Base-by-base conservation (phyloP, 2,888 invertebrate genomes). In the Hermodice carunculata region DNA sequence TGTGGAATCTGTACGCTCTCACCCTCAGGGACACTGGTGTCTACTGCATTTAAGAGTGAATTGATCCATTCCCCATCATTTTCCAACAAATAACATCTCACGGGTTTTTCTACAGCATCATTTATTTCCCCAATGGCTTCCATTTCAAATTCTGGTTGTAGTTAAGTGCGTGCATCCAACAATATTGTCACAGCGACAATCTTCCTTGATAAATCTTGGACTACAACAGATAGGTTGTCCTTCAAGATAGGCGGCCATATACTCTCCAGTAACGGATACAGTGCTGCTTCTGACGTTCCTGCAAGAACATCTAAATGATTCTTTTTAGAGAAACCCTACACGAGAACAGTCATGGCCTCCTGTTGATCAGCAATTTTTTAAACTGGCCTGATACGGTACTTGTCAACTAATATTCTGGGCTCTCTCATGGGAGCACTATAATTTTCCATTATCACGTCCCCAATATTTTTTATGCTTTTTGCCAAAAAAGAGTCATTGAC, bases 61-160 rank as follows among this genome's bases (percentile, higher is more conserved):
- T 58, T 48, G 3, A 48, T 32, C 63, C 63, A 63, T 5, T 34
- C 24, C 3, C 63, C 63, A 31, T 28, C 48, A 24, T 11, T 5
- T 28, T 43, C 37, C 26, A 40, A 2, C 17, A 64, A 32, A 11
- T 46, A 43, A 5, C 31, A n/a, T 19, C 26, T 34, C 24, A 53
- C 64, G 8, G 64, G 64, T 1, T 51, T 48, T 44, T 62, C 65
- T 24, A 52, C 59, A 28, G 32, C 51, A 22, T 62, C 59, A 37
- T 62, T 57, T 43, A 61, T 54, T 43, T 42, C 51, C 28, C 24
- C 31, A 46, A 61, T 59, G 44, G 58, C 54, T 31, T 42, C 53
- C 48, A 51, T 62, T 24, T 57, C 59, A 26, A 58, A 48, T 26
- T 52, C 57, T 14, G 59, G 48, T 11, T 46, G 29, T 5, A 62